Percentiles rank a stretch among this genome's conserved stretches.
phyloP scores from a whole-genome alignment of 2,888 invertebrate genomes.

The Cetonia aurata region DNA sequence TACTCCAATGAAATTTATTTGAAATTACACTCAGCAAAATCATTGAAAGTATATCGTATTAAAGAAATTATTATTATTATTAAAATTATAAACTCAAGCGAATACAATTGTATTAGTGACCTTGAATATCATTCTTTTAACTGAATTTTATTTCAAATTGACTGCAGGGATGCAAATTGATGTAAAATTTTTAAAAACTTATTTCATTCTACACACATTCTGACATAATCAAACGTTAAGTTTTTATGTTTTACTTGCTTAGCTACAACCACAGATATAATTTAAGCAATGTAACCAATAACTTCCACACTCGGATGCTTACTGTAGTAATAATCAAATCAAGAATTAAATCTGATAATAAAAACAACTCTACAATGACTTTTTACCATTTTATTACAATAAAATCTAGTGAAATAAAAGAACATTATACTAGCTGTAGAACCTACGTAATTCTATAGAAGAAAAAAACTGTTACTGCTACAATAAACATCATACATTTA shows the following conservation, averaged over 20 bases:
- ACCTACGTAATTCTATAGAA: slow-evolving; percentile 33
- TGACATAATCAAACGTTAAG: too few species aligned
- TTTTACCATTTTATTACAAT: slow-evolving; percentile 36
- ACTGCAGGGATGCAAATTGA: too few species aligned
- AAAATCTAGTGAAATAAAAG: slow-evolving; percentile 39
- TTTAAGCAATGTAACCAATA: background rate
- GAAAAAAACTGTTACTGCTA: slow-evolving; percentile 32
- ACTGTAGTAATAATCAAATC: slow-evolving; percentile 40
- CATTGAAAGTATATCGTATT: too few species aligned
- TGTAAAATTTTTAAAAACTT: too few species aligned
- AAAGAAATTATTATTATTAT: too few species aligned
- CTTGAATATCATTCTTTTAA: too few species aligned
- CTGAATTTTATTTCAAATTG: too few species aligned
- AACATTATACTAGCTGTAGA: slow-evolving; percentile 30
- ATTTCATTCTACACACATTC: too few species aligned
- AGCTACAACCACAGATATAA: slow-evolving; percentile 13
- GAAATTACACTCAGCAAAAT: too few species aligned
- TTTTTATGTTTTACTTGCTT: background rate
- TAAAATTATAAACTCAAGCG: too few species aligned
- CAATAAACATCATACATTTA: slow-evolving; percentile 41
- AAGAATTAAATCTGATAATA: slow-evolving; percentile 27
- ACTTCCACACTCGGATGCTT: slow-evolving; percentile 29
- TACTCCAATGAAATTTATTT: too few species aligned
- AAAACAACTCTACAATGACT: slow-evolving; percentile 36
- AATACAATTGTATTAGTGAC: too few species aligned